These are phyloP conservation scores for Vireo altiloquus DNA, from an alignment of 2,113 vertebrate species.

Conservation along the genomic window DNA sequence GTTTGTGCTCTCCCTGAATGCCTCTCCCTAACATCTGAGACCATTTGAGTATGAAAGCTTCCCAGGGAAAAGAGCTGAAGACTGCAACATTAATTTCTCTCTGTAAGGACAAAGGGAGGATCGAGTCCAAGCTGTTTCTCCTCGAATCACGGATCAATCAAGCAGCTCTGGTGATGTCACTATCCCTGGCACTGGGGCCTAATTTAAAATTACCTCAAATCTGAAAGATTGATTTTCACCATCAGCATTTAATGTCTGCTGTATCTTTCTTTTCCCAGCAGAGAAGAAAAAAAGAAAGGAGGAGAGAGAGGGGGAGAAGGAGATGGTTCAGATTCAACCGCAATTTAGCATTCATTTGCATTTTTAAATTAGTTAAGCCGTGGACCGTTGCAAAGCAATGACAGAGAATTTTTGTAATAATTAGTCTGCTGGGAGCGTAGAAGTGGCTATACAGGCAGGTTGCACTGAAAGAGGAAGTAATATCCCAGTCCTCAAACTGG, in stretches of 20 bases:
- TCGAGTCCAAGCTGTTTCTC: not conserved
- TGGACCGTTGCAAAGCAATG: constrained; percentile 72
- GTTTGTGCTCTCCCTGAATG: not conserved
- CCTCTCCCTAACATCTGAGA: not conserved
- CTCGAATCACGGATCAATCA: constrained; percentile 19
- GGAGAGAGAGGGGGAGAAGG: not conserved
- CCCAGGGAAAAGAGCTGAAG: not conserved
- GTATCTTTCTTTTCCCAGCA: constrained; percentile 1
- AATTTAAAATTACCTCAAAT: constrained; percentile 51
- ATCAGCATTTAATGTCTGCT: constrained; percentile 36
- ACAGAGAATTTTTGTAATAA: constrained; percentile 74
- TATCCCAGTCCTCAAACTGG: constrained; percentile 8
- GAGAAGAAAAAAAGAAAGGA: not conserved
- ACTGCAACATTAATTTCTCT: not conserved
- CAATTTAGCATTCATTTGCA: constrained; percentile 76
- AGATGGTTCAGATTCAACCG: constrained; percentile 38
- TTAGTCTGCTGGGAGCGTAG: constrained; percentile 57
- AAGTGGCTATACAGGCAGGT: not conserved
- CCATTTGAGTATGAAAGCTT: not conserved
- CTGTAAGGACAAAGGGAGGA: constrained; percentile 25
- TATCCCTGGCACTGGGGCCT: constrained; percentile 1
- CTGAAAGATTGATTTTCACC: constrained; percentile 51
- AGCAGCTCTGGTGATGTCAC: constrained; percentile 46
- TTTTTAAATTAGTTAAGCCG: constrained; percentile 77
- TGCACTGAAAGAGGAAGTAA: constrained; percentile 17